A percentile compares a stretch with the other conserved stretches of the same genome.
Conservation (phyloP, 2,797 vertebrate species). For the Silurus aristotelis region DNA sequence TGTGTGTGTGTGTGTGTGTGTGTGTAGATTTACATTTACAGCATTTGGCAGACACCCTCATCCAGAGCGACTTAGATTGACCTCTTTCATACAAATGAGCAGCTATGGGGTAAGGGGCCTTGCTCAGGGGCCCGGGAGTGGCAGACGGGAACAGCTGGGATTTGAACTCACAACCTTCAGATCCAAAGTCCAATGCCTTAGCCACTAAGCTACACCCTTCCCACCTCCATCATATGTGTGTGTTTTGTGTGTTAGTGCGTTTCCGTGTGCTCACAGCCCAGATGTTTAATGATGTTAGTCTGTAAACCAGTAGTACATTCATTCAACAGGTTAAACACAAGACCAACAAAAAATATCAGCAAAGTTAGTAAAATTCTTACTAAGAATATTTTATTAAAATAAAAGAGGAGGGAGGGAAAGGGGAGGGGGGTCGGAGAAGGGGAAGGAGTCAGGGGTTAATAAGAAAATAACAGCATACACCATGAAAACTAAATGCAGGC, state of each 20-base stretch:
- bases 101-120: too few relatives aligned
- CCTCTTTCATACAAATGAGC: too few relatives aligned
- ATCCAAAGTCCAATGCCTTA: too few relatives aligned
- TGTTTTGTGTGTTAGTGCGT: conserved; percentile 35
- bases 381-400: conserved; percentile 91
- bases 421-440: conserved; percentile 64
- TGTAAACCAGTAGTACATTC: conserved; percentile 84
- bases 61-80: too few relatives aligned
- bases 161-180: too few relatives aligned
- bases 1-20: background rate
- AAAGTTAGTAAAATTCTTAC: conserved; percentile 89
- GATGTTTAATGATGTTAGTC: conserved; percentile 82
- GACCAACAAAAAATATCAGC: conserved; percentile 81
- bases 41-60: too few relatives aligned
- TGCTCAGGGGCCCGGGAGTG: too few relatives aligned
- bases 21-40: too few relatives aligned
- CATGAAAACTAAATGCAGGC: conserved; percentile 88
- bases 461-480: conserved; percentile 87
- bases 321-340: conserved; percentile 84
- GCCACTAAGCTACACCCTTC: too few relatives aligned
- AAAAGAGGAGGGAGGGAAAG: conserved; percentile 73
- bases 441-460: conserved; percentile 72
- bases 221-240: too few relatives aligned
- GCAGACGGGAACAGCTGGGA: too few relatives aligned
- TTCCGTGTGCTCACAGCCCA: conserved; percentile 70